Conservation (phyloP, 2,888 invertebrate genomes). For the Drosophila peninsularis region DNA sequence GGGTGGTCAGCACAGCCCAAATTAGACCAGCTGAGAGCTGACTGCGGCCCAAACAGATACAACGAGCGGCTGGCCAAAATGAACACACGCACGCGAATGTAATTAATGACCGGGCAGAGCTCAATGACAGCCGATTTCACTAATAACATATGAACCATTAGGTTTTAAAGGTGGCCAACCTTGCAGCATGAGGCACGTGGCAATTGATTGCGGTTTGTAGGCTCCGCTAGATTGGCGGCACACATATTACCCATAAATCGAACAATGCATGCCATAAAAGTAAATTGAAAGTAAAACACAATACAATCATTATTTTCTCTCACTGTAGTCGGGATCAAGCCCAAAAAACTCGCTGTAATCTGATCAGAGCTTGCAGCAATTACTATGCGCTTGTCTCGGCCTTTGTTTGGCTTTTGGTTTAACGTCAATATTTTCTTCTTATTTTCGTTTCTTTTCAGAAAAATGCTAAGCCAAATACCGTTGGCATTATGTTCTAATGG, state of each 20-base stretch:
- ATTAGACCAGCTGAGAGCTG: slow-evolving; percentile 44
- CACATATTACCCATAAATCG: slow-evolving; percentile 3
- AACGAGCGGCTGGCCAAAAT: slow-evolving; percentile 38
- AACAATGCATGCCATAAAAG: slow-evolving; percentile 3
- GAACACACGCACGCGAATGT: slow-evolving; percentile 47
- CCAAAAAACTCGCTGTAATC: slow-evolving; percentile 22
- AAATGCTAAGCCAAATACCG: slow-evolving; percentile 38
- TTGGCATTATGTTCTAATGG: slow-evolving; percentile 55
- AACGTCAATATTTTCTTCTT: slow-evolving; percentile 22
- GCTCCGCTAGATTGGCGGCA: neutral
- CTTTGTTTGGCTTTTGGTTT: slow-evolving; percentile 38
- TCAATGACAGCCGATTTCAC: slow-evolving; percentile 52
- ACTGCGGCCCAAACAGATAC: slow-evolving; percentile 27
- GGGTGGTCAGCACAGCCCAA: slow-evolving; percentile 38
- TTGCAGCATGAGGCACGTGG: neutral
- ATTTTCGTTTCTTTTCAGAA: slow-evolving; percentile 46
- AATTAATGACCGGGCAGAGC: slow-evolving; percentile 47
- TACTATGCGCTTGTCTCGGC: slow-evolving; percentile 14
- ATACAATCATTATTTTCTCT: slow-evolving; percentile 9
- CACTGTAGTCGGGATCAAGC: slow-evolving; percentile 26
- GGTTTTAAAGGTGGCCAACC: slow-evolving; percentile 1
- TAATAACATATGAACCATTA: slow-evolving; percentile 33
- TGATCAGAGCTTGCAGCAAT: slow-evolving; percentile 39
- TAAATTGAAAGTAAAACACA: slow-evolving; percentile 16
- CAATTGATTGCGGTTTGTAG: slow-evolving; percentile 14